Evolutionary conservation across 2,113 vertebrate species (phyloP).

Genomic region (Copsychus sechellarum): DNA sequence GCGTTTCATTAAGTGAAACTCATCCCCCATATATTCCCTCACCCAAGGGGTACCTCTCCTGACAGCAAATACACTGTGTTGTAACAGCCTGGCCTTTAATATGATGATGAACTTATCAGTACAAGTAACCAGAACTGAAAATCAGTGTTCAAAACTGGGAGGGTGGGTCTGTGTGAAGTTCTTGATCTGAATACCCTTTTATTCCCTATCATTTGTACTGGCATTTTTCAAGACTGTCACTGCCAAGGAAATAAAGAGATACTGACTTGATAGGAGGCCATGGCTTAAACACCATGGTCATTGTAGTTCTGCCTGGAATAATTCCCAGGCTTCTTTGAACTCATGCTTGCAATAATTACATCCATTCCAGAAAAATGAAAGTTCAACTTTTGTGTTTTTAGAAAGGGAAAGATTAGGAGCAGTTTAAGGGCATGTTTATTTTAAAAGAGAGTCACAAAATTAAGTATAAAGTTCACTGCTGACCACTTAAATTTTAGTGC

Average conservation of each 20-base stretch:
- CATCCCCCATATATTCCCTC: neutral
- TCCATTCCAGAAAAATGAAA: neutral
- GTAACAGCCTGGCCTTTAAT: neutral
- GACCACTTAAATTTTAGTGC: neutral
- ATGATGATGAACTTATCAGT: neutral
- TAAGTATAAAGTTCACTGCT: conserved; percentile 13
- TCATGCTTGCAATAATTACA: neutral
- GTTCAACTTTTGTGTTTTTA: neutral
- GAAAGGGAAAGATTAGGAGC: neutral
- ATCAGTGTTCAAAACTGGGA: neutral
- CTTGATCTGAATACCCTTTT: neutral
- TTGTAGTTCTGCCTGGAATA: neutral
- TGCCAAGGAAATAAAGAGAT: conserved; percentile 41
- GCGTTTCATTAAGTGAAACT: neutral
- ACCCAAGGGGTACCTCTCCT: neutral
- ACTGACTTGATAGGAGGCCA: conserved; percentile 20
- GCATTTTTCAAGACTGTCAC: neutral
- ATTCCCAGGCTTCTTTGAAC: conserved; percentile 4
- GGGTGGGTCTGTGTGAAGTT: neutral
- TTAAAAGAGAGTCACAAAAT: neutral
- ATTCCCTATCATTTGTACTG: conserved; percentile 13
- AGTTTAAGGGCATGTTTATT: conserved; percentile 4
- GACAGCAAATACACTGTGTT: neutral
- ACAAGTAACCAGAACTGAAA: neutral
- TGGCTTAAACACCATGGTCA: neutral